phyloP scores from a whole-genome alignment of 2,797 vertebrate genomes.

The Labroides dimidiatus region DNA sequence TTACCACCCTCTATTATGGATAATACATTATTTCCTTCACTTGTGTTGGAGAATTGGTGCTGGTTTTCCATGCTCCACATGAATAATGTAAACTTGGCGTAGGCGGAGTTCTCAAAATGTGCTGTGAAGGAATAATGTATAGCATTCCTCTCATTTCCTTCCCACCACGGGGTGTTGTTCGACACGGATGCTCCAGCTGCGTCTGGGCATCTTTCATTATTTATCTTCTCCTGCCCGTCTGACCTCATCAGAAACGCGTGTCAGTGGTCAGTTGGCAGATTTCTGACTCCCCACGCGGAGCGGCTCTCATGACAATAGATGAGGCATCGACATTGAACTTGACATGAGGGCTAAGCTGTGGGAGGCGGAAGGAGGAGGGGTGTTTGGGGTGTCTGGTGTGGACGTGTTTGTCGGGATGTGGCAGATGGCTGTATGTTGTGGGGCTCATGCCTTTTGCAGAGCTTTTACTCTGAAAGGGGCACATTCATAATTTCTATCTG shows the following conservation, averaged over 20 bases:
- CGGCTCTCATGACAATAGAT: conserved; percentile 30
- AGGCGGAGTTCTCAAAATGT: conserved; percentile 1
- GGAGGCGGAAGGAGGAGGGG: background rate
- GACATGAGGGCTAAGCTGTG: conserved; percentile 12
- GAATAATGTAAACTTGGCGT: conserved; percentile 16
- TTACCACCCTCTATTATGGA: background rate
- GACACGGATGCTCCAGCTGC: conserved; percentile 47
- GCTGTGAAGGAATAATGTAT: conserved; percentile 12
- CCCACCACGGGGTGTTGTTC: conserved; percentile 41
- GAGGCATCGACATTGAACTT: conserved; percentile 41
- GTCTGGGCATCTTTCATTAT: conserved; percentile 19
- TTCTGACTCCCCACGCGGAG: conserved; percentile 5
- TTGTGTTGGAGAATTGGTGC: background rate
- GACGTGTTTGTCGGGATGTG: conserved; percentile 4
- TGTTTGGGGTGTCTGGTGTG: background rate
- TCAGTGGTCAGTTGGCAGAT: conserved; percentile 35
- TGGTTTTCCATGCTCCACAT: background rate
- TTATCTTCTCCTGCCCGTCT: conserved; percentile 9
- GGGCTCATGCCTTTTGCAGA: too few relatives aligned
- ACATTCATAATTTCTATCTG: too few relatives aligned
- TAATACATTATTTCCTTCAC: background rate
- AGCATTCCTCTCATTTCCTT: conserved; percentile 19
- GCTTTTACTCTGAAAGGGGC: too few relatives aligned
- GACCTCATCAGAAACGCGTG: conserved; percentile 47
- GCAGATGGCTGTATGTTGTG: background rate